A percentile compares a stretch with the other conserved stretches of the same genome.
These are phyloP conservation scores for Hydrolagus affinis DNA, from an alignment of 2,113 vertebrate species.

Conservation along the genomic window DNA sequence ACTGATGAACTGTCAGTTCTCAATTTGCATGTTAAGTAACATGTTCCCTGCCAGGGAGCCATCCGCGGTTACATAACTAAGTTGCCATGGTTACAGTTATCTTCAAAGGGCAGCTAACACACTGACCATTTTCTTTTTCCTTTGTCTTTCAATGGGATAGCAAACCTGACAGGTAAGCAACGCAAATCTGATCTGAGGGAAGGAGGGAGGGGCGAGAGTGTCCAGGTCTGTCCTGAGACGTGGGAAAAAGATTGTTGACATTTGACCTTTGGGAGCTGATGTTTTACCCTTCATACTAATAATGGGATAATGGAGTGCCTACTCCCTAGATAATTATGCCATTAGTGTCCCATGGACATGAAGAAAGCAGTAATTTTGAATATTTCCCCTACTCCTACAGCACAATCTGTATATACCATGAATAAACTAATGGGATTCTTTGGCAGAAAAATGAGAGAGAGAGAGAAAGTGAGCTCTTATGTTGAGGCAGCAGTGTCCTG, in stretches of 20 bases:
- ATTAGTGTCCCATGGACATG: neutral
- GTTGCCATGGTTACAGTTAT: conserved; percentile 45
- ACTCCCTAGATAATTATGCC: neutral
- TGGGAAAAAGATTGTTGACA: neutral
- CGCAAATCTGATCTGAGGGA: no score
- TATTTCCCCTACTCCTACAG: no score
- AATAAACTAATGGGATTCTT: no score
- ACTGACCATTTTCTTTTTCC: conserved; percentile 58
- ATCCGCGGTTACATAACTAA: conserved; percentile 40
- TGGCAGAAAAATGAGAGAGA: neutral
- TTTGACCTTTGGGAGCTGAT: neutral
- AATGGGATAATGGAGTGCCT: neutral
- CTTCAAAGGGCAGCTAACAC: conserved; percentile 60
- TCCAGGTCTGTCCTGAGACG: neutral
- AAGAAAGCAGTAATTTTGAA: neutral
- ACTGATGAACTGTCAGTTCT: conserved; percentile 41
- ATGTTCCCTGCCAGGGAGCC: conserved; percentile 37
- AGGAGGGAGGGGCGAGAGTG: neutral
- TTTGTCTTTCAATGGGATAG: conserved; percentile 87
- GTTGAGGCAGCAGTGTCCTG: neutral
- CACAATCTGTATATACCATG: no score
- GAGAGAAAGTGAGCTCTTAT: no score
- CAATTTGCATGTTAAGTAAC: conserved; percentile 41
- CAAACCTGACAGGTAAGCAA: conserved; percentile 98
- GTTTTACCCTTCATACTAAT: neutral